Evolutionary conservation across 2,888 invertebrate species (phyloP).

Genomic region (Enchytraeus crypticus): DNA sequence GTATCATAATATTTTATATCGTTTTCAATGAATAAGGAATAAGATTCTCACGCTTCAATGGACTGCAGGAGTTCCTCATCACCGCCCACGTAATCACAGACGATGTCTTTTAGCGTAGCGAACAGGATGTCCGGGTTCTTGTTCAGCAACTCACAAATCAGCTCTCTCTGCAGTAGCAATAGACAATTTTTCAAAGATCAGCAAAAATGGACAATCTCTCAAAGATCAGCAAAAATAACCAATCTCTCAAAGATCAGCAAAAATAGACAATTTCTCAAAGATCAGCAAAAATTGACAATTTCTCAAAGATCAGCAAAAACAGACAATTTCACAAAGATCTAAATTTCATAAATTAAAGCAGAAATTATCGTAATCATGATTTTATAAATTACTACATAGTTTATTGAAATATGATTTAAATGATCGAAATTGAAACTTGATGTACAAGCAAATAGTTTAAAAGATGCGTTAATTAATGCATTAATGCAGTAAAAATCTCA

Average conservation of each 20-base stretch:
- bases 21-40: too few relatives aligned
- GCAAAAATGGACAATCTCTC: neutral
- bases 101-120: conserved; percentile 76
- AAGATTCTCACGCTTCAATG: neutral
- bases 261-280: neutral
- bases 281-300: neutral
- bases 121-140: conserved; percentile 70
- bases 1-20: too few relatives aligned
- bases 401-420: too few relatives aligned
- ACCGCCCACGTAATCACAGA: conserved; percentile 68
- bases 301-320: neutral
- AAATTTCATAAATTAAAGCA: too few relatives aligned
- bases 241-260: neutral
- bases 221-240: neutral
- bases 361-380: too few relatives aligned
- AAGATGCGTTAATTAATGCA: too few relatives aligned
- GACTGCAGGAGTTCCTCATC: conserved; percentile 23
- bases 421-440: too few relatives aligned
- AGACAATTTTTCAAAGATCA: neutral
- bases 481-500: too few relatives aligned
- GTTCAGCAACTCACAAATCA: conserved; percentile 77
- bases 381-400: too few relatives aligned
- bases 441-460: too few relatives aligned
- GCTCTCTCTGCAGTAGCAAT: conserved; percentile 59
- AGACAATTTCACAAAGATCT: neutral